Conservation (phyloP, 2,888 invertebrate species). For the Hydrotaea diabolus region DNA sequence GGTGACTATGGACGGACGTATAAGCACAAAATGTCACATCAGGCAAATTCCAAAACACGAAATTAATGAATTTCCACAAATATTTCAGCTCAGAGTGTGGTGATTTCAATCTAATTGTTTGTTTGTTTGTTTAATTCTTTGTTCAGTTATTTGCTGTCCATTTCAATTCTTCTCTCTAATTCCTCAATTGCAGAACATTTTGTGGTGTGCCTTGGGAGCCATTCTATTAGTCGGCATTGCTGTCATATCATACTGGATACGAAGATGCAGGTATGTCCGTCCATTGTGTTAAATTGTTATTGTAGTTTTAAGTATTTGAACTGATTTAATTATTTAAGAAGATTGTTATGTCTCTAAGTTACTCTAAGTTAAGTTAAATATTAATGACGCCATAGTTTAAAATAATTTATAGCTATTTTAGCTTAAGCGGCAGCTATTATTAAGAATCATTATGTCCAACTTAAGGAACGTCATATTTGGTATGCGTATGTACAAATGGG, state of each 20-base stretch:
- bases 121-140: neutral
- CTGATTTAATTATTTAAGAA: neutral
- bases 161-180: slow-evolving; percentile 6
- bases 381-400: slow-evolving; percentile 1
- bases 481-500: no score
- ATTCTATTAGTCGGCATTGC: slow-evolving; percentile 80
- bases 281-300: neutral
- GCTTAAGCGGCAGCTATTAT: no score
- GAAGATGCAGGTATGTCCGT: slow-evolving; percentile 80
- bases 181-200: slow-evolving; percentile 75
- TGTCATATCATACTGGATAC: slow-evolving; percentile 81
- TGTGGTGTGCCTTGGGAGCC: slow-evolving; percentile 81
- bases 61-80: slow-evolving; percentile 11
- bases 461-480: no score
- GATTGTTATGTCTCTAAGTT: neutral
- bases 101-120: neutral
- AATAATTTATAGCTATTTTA: no score
- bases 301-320: neutral
- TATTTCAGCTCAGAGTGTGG: neutral
- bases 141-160: no score
- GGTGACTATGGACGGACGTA: no score
- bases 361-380: neutral
- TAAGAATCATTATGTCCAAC: no score
- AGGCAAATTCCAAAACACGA: neutral
- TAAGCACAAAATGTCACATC: no score